Evolutionary conservation across 2,888 invertebrate genomes (phyloP), one percentile per base, ranked within the genome.

Genomic region (Cancer borealis): DNA sequence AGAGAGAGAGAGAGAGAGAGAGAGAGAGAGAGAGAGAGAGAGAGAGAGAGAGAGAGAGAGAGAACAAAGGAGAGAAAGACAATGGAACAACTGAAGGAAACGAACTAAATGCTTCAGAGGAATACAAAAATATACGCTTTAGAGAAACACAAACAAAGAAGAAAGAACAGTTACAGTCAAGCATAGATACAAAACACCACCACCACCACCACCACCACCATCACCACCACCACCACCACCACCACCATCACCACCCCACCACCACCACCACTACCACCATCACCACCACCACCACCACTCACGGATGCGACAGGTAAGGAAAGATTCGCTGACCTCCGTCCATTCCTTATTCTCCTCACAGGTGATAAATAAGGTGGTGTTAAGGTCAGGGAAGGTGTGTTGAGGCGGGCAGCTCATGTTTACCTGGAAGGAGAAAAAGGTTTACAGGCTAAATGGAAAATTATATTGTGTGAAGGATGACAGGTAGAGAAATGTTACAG

Each of bases 301-400:
- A 93, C 93, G 54, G 17, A 49, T n/a, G 47, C 91, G 73, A 54
- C 93, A 93, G 54, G 45, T 12, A 26, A 91, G n/a, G 21, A 91
- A 21, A 26, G 79, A 30, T 8, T 54, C 14, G 66, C 21, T 60
- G 12, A 91, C 26, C 5, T 3, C 0, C 45, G 93, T 93, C 93
- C 93, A 93, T 46, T 93, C 91, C n/a, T 84, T 60, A 45, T 79
- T 39, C 0, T 54, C 91, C 91, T 87, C 87, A 60, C 93, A 93
- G n/a, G 66, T 73, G 21, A 94, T 17, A 26, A 49, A 73, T 3
- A 94, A 8, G 73, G 88, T 47, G 92, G 12, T 17, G 26, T 30
- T 88, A 30, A 84, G 26, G 89, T 92, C 66, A 26, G 73, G 45
- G 89, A 92, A 94, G 66, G 79, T 45, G 84, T 88, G 92, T 39